Percentiles rank a stretch among this genome's conserved stretches.
Evolutionary conservation across 2,888 invertebrate species (phyloP).

Genomic region (Microctonus brassicae): DNA sequence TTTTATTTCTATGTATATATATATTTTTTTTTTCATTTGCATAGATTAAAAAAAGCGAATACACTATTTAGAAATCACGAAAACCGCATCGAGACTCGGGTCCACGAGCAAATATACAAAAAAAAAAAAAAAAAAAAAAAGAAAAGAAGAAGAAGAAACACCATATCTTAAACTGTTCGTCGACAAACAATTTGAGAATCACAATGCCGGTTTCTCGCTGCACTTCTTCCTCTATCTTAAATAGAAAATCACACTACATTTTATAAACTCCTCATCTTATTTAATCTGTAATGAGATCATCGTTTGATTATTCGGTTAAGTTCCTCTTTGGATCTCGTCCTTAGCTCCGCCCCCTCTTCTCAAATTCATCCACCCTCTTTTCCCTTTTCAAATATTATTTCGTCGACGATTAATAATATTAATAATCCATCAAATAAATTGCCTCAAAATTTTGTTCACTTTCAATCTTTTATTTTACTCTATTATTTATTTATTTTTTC

Average conservation of each 20-base stretch:
- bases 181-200: constrained; percentile 24
- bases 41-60: constrained; percentile 11
- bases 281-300: constrained; percentile 69
- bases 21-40: neutral
- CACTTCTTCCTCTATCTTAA: constrained; percentile 28
- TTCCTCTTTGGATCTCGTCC: constrained; percentile 70
- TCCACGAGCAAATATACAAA: constrained; percentile 6
- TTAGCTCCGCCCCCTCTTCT: constrained; percentile 50
- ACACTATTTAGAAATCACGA: constrained; percentile 4
- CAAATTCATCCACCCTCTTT: neutral
- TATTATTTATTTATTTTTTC: neutral
- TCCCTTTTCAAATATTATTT: constrained; percentile 7
- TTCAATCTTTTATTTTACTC: constrained; percentile 11
- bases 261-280: constrained; percentile 59
- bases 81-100: constrained; percentile 3
- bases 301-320: constrained; percentile 69
- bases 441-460: too few species aligned
- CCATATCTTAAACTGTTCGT: constrained; percentile 16
- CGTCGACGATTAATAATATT: neutral
- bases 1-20: constrained; percentile 1
- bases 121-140: neutral
- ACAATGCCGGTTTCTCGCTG: constrained; percentile 11
- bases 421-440: too few species aligned
- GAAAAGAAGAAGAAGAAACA: neutral
- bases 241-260: constrained; percentile 40